Evolutionary conservation across 2,113 vertebrate species (phyloP), one percentile per base, ranked within the genome.

Genomic region (Prionailurus viverrinus): DNA sequence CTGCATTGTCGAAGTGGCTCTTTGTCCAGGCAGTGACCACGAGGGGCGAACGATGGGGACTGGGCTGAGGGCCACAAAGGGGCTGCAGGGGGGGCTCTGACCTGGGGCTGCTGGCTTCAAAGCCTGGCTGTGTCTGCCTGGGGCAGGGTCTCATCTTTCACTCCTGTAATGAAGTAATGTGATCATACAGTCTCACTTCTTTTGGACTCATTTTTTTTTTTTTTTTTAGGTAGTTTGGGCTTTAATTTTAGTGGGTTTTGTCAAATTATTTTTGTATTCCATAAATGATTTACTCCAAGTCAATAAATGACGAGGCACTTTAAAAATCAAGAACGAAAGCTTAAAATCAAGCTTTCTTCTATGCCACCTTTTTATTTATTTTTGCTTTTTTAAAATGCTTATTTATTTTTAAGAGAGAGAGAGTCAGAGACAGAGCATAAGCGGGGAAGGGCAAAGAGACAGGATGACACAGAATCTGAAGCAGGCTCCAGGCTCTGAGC

Each of bases 201-300:
- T 95, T 36, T 9, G 4, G 21, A 53, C 48, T 48, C 41, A 36
- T 92, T 89, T 80, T n/a, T 48, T 58, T 71, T 36, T 39, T 39
- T 48, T 31, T 65, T 84, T 53, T 15, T 1, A 83, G 27, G 53
- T 61, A 71, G n/a, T 81, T 95, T 88, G 36, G 53, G 39, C 68
- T 94, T 89, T 89, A 61, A 71, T 74, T 94, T 88, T 39, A 63
- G 55, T 76, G 33, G 41, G 0, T 36, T 66, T 21, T 88, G 80
- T n/a, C 8, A 74, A 66, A 66, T 71, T 71, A 48, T n/a, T 71
- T 94, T 88, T 79, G 91, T 36, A 58, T 74, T 73, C 79, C 39
- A 65, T 84, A 81, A 92, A 78, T 93, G 33, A 41, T 53, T 96
- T 83, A 66, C 45, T 93, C 39, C 68, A 89, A 81, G 66, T 45